A percentile compares a stretch with the other conserved stretches of the same genome.
These are phyloP conservation scores for Brachyhypopomus occidentalis DNA, from an alignment of 2,113 vertebrate genomes.

Conservation along the genomic window DNA sequence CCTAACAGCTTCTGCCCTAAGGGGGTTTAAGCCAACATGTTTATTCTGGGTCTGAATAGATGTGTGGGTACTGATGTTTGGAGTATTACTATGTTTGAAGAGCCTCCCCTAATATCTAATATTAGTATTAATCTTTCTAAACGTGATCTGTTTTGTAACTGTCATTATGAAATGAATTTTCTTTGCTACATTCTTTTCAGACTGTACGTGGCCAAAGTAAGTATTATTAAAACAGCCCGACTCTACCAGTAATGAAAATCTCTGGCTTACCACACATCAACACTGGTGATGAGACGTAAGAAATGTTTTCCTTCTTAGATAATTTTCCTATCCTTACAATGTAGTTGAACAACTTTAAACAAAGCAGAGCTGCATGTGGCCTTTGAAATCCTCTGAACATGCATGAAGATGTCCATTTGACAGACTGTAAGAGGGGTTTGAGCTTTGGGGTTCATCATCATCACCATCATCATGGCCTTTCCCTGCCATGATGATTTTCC, in stretches of 20 bases:
- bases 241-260: constrained; percentile 26
- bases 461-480: too few relatives aligned
- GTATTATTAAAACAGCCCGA: constrained; percentile 27
- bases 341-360: background rate
- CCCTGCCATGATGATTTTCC: background rate
- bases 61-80: background rate
- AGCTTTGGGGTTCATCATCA: too few relatives aligned
- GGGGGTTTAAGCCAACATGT: constrained; percentile 8
- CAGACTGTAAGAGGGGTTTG: background rate
- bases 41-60: constrained; percentile 8
- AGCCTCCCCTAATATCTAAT: background rate
- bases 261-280: constrained; percentile 24
- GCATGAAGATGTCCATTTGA: background rate
- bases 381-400: constrained; percentile 7
- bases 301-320: constrained; percentile 16
- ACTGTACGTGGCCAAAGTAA: constrained; percentile 20
- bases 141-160: background rate
- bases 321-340: background rate
- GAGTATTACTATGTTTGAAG: background rate
- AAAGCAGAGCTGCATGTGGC: background rate
- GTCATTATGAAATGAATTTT: background rate
- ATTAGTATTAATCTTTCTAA: background rate
- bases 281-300: constrained; percentile 27
- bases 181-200: background rate
- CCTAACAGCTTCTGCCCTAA: background rate